A percentile compares a stretch with the other conserved stretches of the same genome.
These are phyloP conservation scores for Asarcornis scutulata DNA, from an alignment of 2,113 vertebrate species.

Conservation along the genomic window DNA sequence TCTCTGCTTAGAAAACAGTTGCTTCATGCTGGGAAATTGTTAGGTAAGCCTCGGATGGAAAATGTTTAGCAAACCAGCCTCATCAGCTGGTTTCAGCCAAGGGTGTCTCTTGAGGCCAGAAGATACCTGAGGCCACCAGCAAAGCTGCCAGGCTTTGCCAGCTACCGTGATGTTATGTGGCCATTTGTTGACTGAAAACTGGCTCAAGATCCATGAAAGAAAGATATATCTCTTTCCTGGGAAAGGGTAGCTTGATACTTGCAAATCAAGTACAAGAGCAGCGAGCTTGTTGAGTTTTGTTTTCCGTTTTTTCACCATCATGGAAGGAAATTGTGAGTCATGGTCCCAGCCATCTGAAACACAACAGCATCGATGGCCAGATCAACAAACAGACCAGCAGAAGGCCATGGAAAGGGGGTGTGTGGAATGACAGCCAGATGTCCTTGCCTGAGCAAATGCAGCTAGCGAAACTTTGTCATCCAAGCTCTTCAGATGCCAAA, in stretches of 20 bases:
- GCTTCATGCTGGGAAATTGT: neutral
- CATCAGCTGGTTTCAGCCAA: neutral
- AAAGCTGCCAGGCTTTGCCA: neutral
- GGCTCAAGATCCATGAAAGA: fast-evolving
- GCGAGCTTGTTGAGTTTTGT: constrained; percentile 2
- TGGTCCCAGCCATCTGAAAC: neutral
- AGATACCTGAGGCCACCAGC: neutral
- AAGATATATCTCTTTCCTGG: neutral
- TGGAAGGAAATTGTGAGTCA: constrained; percentile 30
- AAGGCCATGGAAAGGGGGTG: neutral
- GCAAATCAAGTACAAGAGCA: neutral
- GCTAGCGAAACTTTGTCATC: neutral
- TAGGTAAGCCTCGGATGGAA: neutral
- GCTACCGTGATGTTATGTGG: neutral
- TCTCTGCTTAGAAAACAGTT: neutral
- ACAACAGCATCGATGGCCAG: neutral
- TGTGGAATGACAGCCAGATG: neutral
- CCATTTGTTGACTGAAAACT: neutral
- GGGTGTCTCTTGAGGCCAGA: neutral
- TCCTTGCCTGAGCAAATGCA: constrained; percentile 5
- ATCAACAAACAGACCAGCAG: constrained; percentile 38
- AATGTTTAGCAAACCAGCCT: neutral
- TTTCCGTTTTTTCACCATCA: neutral
- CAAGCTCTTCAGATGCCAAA: neutral
- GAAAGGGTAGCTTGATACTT: neutral